phyloP scores from a whole-genome alignment of 2,113 vertebrate species.

The Delphinapterus leucas region DNA sequence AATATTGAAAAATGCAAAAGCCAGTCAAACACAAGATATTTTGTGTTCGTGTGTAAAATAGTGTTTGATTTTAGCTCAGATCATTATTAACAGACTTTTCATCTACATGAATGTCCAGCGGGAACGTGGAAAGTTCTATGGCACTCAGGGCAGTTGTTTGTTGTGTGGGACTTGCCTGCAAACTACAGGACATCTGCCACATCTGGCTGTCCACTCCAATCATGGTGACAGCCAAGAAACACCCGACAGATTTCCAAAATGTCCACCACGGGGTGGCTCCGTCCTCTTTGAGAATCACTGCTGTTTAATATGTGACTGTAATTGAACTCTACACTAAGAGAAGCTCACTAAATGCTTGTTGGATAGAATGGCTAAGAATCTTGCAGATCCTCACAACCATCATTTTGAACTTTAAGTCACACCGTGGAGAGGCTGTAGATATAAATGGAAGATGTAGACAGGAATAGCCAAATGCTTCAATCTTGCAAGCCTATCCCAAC shows the following conservation, averaged over 20 bases:
- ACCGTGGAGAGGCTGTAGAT: background rate
- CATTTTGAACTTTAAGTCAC: slow-evolving; percentile 3
- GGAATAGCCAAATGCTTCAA: background rate
- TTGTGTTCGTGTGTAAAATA: background rate
- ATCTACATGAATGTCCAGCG: background rate
- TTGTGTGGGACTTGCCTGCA: background rate
- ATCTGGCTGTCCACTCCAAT: background rate
- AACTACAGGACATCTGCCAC: background rate
- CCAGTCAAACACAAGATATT: background rate
- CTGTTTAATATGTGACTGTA: background rate
- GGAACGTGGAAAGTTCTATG: background rate
- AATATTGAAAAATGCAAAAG: background rate
- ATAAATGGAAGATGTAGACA: background rate
- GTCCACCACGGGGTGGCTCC: background rate
- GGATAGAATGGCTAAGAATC: background rate
- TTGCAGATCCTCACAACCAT: background rate
- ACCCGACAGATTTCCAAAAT: background rate
- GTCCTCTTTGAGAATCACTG: background rate
- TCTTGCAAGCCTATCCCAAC: background rate
- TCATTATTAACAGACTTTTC: background rate
- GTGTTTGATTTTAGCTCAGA: background rate
- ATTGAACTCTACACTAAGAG: background rate
- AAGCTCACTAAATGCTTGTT: background rate
- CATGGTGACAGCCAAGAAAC: background rate
- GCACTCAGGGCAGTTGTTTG: background rate